Evolutionary conservation across 2,888 invertebrate genomes (phyloP).

Genomic region (Thysanoteuthis rhombus): DNA sequence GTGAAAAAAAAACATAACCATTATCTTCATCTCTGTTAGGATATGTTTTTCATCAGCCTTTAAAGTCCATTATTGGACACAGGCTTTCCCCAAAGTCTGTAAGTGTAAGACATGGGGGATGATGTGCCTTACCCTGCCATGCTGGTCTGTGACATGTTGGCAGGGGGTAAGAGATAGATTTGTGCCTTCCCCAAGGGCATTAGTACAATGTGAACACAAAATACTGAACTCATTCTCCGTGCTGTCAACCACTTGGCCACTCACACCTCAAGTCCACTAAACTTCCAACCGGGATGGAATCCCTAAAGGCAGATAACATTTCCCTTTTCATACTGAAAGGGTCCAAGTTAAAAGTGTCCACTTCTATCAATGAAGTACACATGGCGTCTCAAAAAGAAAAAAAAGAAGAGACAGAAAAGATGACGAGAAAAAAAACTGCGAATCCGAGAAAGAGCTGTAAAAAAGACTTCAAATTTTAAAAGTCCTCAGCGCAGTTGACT

Average conservation of each 20-base stretch:
- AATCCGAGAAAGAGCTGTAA: not conserved
- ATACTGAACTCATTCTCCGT: too few species aligned
- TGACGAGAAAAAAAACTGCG: not conserved
- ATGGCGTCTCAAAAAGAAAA: not conserved
- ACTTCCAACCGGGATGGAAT: not conserved
- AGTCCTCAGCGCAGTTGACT: not conserved
- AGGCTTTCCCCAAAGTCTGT: too few species aligned
- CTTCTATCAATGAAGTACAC: not conserved
- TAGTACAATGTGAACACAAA: too few species aligned
- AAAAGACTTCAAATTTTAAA: not conserved
- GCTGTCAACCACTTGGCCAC: too few species aligned
- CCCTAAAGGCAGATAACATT: not conserved
- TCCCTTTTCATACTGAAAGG: not conserved
- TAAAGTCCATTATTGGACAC: too few species aligned
- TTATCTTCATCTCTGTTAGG: not conserved
- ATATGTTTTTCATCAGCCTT: too few species aligned
- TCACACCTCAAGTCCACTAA: not conserved
- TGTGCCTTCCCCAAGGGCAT: too few species aligned
- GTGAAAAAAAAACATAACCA: not conserved
- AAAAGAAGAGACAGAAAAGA: not conserved
- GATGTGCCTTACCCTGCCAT: too few species aligned
- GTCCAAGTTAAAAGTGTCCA: not conserved
- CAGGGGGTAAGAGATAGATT: too few species aligned
- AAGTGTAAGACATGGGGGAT: too few species aligned
- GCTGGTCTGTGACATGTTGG: too few species aligned